These are phyloP conservation scores for Carposina sasakii DNA, from an alignment of 1,140 invertebrate species.

Conservation along the genomic window DNA sequence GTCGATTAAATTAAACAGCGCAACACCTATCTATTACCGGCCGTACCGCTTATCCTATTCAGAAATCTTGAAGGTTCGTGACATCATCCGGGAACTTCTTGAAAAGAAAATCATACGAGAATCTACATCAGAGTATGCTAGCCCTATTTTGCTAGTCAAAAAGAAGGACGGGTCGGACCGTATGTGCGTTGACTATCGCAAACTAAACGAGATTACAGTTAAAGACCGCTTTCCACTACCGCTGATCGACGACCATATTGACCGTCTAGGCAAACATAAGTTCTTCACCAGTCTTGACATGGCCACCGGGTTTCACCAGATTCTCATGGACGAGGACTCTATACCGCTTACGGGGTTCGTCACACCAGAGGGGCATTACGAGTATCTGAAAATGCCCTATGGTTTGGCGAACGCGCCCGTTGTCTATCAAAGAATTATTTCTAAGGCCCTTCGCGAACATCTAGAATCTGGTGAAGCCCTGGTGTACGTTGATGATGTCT, in stretches of 20 bases:
- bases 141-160: slow-evolving; percentile 9
- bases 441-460: not conserved
- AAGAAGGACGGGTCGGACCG: slow-evolving; percentile 27
- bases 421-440: not conserved
- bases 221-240: not conserved
- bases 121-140: slow-evolving; percentile 1
- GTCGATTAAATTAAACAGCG: not conserved
- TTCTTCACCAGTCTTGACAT: slow-evolving; percentile 10
- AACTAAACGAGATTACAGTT: not conserved
- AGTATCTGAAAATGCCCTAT: slow-evolving; percentile 28
- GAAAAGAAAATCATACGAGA: not conserved
- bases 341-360: not conserved
- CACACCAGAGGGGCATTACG: slow-evolving; percentile 2
- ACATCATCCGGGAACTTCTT: not conserved
- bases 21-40: not conserved
- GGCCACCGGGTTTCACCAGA: slow-evolving; percentile 1
- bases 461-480: not conserved
- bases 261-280: slow-evolving; percentile 6
- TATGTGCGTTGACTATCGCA: not conserved
- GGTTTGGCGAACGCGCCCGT: slow-evolving; percentile 15
- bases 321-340: not conserved
- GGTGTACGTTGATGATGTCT: not conserved
- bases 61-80: slow-evolving; percentile 20
- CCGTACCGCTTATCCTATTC: too few relatives aligned
- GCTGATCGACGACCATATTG: not conserved